Evolutionary conservation across 2,797 vertebrate genomes (phyloP), one percentile per base, ranked within the genome.

Genomic region (Hydrophis major): DNA sequence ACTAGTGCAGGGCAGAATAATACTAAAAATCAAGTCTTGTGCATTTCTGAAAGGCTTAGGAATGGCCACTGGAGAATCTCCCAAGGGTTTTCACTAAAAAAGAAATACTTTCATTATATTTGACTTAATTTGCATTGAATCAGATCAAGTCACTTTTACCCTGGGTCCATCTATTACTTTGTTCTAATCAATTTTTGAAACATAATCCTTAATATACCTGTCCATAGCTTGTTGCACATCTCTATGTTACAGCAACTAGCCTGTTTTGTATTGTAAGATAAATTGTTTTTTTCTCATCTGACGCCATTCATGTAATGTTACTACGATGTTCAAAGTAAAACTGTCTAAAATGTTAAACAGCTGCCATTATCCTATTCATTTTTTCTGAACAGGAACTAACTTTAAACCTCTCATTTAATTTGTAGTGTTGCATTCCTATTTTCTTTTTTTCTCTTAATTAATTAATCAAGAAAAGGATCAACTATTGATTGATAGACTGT

Each of bases 401-500:
- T 78, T 93, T 22, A 55, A 57, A 11, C 0, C 4, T 88, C 37
- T 69, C 20, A 10, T 11, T 95, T 94, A 2, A 89, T 94, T 14
- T 78, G 6, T 59, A 90, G 47, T 25, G 56, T 6, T 93, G 4
- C 25, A 55, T 94, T 92, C 56, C 25, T 66, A 61, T 83, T 66
- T 25, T 28, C 3, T 89, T 56, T 42, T 25, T 27, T 5, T 61
- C 47, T 25, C 25, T 74, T 88, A 6, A 50, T 53, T 88, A 6
- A 50, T 53, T 50, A 88, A 86, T 92, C 27, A 57, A 94, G 20
- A 93, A 2, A 59, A 6, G 22, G 94, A 90, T 92, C 59, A 87
- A 66, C 56, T 90, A 87, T 69, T 22, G 5, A 55, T 20, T 22
- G 5, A 55, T 20, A 47, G 32, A 66, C 56, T 92, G 83, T 69